These are phyloP conservation scores for Salvelinus sp. DNA, from an alignment of 2,113 vertebrate species.

Conservation along the genomic window DNA sequence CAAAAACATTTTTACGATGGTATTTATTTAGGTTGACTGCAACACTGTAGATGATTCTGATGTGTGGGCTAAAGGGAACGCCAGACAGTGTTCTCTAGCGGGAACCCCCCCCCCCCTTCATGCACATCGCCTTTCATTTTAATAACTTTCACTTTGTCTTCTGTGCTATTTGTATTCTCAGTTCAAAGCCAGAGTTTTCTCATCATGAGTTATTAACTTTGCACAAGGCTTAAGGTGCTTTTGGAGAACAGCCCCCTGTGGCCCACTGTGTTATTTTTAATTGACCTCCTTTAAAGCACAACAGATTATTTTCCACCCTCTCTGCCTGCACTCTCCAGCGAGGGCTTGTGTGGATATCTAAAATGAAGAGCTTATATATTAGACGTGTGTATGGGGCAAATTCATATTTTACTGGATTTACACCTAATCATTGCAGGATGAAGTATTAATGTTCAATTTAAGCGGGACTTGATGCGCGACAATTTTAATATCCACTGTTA, in stretches of 20 bases:
- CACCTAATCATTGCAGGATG: slow-evolving; percentile 29
- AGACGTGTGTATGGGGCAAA: slow-evolving; percentile 42
- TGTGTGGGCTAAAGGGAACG: too few relatives aligned
- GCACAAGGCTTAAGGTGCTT: slow-evolving; percentile 28
- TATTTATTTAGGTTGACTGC: too few relatives aligned
- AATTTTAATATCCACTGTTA: background rate
- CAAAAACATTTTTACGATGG: too few relatives aligned
- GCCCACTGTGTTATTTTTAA: slow-evolving; percentile 35
- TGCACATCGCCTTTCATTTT: too few relatives aligned
- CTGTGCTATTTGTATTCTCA: too few relatives aligned
- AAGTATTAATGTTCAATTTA: slow-evolving; percentile 45
- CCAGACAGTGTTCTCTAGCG: too few relatives aligned
- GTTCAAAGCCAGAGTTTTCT: too few relatives aligned
- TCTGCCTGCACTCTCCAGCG: background rate
- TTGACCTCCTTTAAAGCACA: slow-evolving; percentile 37
- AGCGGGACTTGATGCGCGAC: background rate
- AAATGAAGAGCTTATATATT: slow-evolving; percentile 40
- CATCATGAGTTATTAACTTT: background rate
- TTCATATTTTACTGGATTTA: slow-evolving; percentile 51
- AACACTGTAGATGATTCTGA: too few relatives aligned
- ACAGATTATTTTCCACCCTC: slow-evolving; percentile 18
- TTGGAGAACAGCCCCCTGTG: slow-evolving; percentile 33
- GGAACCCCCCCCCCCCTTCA: too few relatives aligned
- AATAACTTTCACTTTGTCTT: too few relatives aligned
- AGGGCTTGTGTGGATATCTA: slow-evolving; percentile 41